Percentiles rank a stretch among this genome's conserved stretches.
Evolutionary conservation across 2,888 invertebrate genomes (phyloP).

Genomic region (Acronicta leporina): DNA sequence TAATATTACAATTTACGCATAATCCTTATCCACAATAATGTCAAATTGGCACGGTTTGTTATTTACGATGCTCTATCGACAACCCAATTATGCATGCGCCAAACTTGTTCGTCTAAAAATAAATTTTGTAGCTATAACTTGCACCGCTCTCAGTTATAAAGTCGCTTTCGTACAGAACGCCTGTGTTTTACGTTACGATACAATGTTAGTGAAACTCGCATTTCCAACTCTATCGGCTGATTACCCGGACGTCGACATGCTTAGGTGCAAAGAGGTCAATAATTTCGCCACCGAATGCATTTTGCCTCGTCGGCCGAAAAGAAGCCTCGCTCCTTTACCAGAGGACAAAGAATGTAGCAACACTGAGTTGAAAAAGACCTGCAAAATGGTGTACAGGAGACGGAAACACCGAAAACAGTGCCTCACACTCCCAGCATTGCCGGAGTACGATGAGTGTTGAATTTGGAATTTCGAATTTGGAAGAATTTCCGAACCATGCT

Average conservation of each 20-base stretch:
- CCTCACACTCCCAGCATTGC: slow-evolving; percentile 74
- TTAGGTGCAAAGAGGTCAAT: slow-evolving; percentile 76
- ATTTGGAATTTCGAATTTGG: slow-evolving; percentile 34
- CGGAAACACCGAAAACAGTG: slow-evolving; percentile 76
- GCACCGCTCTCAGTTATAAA: slow-evolving; percentile 53
- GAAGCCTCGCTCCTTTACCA: slow-evolving; percentile 77
- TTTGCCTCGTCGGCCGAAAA: slow-evolving; percentile 75
- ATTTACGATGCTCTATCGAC: slow-evolving; percentile 56
- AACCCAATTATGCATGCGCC: slow-evolving; percentile 54
- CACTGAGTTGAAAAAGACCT: slow-evolving; percentile 73
- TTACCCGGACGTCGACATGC: slow-evolving; percentile 80
- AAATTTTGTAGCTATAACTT: slow-evolving; percentile 49
- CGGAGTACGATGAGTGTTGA: slow-evolving; percentile 82
- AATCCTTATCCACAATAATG: slow-evolving; percentile 25
- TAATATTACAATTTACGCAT: slow-evolving; percentile 38
- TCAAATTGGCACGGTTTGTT: slow-evolving; percentile 48
- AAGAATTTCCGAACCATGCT: slow-evolving; percentile 41
- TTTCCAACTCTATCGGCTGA: slow-evolving; percentile 68
- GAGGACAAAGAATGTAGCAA: slow-evolving; percentile 83
- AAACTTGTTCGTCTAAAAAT: slow-evolving; percentile 57
- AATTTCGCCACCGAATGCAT: slow-evolving; percentile 79
- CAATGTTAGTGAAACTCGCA: slow-evolving; percentile 78
- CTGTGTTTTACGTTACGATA: slow-evolving; percentile 59
- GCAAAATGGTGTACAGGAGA: slow-evolving; percentile 67
- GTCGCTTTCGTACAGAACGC: slow-evolving; percentile 64